Conservation (phyloP, 2,797 vertebrate species). For the Anguilla megastoma region DNA sequence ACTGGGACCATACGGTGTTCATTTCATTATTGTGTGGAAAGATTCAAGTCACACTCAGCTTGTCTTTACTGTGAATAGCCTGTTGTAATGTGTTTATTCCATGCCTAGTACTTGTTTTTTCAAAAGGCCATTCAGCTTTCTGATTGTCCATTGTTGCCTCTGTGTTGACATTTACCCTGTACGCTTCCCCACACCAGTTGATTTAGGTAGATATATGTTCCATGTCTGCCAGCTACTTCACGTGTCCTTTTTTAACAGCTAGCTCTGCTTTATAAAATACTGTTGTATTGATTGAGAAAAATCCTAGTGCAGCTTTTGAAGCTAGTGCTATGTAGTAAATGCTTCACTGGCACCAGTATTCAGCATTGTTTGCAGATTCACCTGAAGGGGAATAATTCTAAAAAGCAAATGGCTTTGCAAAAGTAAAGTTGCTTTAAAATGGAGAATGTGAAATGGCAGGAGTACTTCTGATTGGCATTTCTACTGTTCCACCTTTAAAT, state of each 20-base stretch:
- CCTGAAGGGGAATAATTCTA: constrained; percentile 29
- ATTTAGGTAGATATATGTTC: constrained; percentile 37
- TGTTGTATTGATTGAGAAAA: constrained; percentile 35
- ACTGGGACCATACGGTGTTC: constrained; percentile 50
- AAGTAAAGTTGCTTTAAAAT: constrained; percentile 8
- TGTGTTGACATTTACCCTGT: constrained; percentile 11
- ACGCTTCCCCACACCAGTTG: neutral
- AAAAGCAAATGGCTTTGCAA: constrained; percentile 42
- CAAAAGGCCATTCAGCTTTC: constrained; percentile 25
- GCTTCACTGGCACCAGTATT: constrained; percentile 43
- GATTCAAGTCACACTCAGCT: constrained; percentile 39
- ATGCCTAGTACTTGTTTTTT: constrained; percentile 27
- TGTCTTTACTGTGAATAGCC: constrained; percentile 55
- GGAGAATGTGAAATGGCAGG: neutral
- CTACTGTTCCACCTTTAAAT: neutral
- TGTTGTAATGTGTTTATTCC: constrained; percentile 33
- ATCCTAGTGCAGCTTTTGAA: constrained; percentile 42
- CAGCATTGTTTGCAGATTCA: constrained; percentile 43
- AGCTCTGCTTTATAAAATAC: constrained; percentile 27
- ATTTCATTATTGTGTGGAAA: constrained; percentile 46
- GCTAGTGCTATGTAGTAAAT: constrained; percentile 38
- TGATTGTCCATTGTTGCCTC: constrained; percentile 25
- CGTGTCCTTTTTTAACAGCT: constrained; percentile 36
- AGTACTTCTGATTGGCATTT: neutral
- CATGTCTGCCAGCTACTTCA: constrained; percentile 43